Evolutionary conservation across 1,140 invertebrate species (phyloP).

Genomic region (Onthophagus taurus): DNA sequence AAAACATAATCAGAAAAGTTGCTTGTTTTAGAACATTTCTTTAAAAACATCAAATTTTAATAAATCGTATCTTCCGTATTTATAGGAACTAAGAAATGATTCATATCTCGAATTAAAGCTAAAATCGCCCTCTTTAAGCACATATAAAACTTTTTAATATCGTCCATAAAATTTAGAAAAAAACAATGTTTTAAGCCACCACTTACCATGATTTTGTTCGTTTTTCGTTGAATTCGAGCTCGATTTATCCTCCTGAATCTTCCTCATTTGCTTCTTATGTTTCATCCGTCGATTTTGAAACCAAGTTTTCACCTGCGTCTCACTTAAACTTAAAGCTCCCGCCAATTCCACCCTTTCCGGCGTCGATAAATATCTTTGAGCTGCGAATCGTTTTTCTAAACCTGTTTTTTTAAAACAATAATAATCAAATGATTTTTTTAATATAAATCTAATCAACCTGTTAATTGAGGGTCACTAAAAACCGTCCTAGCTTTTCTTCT

Average conservation of each 20-base stretch:
- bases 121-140: background rate
- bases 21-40: no score
- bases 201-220: background rate
- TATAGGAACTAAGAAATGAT: no score
- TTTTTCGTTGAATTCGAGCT: background rate
- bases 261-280: constrained; percentile 89
- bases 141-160: background rate
- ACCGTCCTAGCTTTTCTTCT: constrained; percentile 92
- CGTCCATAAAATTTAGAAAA: no score
- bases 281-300: constrained; percentile 97
- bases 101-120: no score
- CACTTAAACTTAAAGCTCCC: constrained; percentile 80
- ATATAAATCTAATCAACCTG: constrained; percentile 38
- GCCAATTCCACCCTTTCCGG: constrained; percentile 94
- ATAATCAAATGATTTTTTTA: background rate
- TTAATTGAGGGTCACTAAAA: constrained; percentile 94
- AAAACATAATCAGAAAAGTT: no score
- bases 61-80: no score
- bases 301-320: constrained; percentile 98
- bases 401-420: constrained; percentile 41
- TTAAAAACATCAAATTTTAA: no score
- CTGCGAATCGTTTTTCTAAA: constrained; percentile 90
- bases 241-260: constrained; percentile 48
- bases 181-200: background rate
- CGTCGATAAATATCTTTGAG: constrained; percentile 92